Conservation (phyloP, 2,888 invertebrate genomes). For the Gymnoscelis rufifasciata region DNA sequence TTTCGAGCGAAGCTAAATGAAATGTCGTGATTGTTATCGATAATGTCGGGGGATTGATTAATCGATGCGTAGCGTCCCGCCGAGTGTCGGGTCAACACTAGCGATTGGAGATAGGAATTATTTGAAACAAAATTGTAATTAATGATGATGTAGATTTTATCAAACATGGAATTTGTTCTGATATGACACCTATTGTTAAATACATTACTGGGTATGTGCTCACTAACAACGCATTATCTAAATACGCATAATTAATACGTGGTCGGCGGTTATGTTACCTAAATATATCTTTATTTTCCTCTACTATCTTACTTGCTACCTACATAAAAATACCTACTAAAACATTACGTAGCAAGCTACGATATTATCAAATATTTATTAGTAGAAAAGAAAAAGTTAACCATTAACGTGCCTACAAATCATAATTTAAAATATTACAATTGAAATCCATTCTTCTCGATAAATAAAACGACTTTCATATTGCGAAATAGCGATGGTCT, state of each 20-base stretch:
- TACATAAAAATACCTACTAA: no score
- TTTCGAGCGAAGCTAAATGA: constrained; percentile 41
- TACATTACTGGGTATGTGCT: no score
- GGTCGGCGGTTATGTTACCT: no score
- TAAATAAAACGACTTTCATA: constrained; percentile 26
- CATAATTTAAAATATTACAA: constrained; percentile 7
- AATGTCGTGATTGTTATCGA: constrained; percentile 62
- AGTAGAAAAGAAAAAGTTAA: not conserved
- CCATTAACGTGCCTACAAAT: not conserved
- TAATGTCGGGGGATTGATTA: constrained; percentile 54
- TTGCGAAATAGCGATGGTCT: constrained; percentile 26
- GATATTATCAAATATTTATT: no score
- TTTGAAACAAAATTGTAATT: constrained; percentile 5
- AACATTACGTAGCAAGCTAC: no score
- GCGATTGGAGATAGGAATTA: constrained; percentile 11
- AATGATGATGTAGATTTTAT: constrained; percentile 2
- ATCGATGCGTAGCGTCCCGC: constrained; percentile 40
- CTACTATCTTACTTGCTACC: no score
- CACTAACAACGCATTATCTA: no score
- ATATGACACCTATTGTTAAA: no score
- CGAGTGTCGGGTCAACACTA: constrained; percentile 19
- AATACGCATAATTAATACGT: no score
- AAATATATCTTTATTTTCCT: no score
- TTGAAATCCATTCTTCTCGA: constrained; percentile 18
- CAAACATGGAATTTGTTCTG: not conserved